phyloP scores from a whole-genome alignment of 2,113 vertebrate species.

The Mystacornis crossleyi region DNA sequence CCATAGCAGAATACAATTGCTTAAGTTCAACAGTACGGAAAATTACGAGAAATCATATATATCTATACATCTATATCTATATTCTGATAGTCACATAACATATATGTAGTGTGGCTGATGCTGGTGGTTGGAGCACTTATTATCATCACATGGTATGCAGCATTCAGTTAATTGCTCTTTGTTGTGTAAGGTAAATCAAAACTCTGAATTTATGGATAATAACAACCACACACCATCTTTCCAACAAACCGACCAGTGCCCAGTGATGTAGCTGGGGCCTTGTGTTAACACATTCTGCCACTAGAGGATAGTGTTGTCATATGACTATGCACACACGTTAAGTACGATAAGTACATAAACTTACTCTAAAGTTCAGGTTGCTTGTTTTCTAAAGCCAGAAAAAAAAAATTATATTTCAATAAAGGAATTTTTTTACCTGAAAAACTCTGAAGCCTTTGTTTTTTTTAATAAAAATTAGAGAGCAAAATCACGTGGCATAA shows the following conservation, averaged over 20 bases:
- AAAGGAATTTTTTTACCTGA: background rate
- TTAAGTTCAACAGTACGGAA: background rate
- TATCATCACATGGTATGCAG: background rate
- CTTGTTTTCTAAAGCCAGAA: background rate
- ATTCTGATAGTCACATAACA: background rate
- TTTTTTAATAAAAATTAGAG: background rate
- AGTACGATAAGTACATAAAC: background rate
- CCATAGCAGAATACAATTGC: background rate
- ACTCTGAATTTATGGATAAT: background rate
- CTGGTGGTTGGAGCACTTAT: background rate
- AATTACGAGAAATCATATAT: background rate
- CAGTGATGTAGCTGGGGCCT: fast-evolving
- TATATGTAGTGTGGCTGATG: background rate
- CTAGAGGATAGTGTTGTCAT: slow-evolving; percentile 60
- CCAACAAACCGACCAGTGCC: background rate
- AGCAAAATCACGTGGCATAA: background rate
- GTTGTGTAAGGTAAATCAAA: background rate
- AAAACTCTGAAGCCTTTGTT: background rate
- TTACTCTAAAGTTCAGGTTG: background rate
- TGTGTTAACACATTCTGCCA: slow-evolving; percentile 33
- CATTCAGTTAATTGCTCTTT: background rate
- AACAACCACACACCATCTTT: background rate
- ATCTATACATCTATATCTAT: too few species aligned
- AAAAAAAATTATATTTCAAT: background rate
- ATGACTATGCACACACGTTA: background rate